These are phyloP conservation scores for Zapornia atra DNA, from an alignment of 2,113 vertebrate species.

Conservation along the genomic window DNA sequence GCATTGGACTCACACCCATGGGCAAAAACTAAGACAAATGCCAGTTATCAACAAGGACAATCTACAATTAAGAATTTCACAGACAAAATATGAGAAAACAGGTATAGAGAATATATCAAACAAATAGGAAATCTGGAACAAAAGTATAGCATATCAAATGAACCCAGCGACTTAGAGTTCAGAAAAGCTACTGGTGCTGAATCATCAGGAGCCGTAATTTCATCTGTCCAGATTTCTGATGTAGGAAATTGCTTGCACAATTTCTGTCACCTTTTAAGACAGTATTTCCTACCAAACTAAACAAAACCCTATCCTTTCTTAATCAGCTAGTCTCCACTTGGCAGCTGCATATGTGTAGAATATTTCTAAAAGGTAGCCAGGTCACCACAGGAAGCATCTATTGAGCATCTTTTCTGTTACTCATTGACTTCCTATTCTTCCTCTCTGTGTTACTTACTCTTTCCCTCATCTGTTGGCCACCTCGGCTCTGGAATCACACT, in stretches of 20 bases:
- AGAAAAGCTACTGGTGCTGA: not conserved
- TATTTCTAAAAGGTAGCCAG: not conserved
- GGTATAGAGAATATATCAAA: not conserved
- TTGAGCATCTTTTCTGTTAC: not conserved
- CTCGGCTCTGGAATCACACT: not conserved
- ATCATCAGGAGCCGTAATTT: not conserved
- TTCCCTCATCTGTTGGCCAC: not conserved
- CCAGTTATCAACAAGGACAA: not conserved
- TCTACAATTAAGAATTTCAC: not conserved
- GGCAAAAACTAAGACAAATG: slow-evolving; percentile 7
- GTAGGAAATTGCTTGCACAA: not conserved
- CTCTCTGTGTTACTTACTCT: not conserved
- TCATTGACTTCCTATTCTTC: not conserved
- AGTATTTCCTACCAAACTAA: not conserved
- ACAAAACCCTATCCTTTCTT: not conserved
- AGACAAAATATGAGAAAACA: slow-evolving; percentile 11
- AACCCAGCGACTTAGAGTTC: not conserved
- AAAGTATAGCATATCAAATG: not conserved
- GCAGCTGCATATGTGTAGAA: not conserved
- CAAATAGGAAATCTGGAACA: not conserved
- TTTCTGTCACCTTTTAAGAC: not conserved
- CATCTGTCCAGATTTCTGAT: not conserved
- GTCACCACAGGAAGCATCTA: not conserved
- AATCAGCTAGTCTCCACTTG: not conserved
- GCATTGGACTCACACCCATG: not conserved